These are phyloP conservation scores for Aleadryas rufinucha DNA, from an alignment of 2,113 vertebrate genomes.

Conservation along the genomic window DNA sequence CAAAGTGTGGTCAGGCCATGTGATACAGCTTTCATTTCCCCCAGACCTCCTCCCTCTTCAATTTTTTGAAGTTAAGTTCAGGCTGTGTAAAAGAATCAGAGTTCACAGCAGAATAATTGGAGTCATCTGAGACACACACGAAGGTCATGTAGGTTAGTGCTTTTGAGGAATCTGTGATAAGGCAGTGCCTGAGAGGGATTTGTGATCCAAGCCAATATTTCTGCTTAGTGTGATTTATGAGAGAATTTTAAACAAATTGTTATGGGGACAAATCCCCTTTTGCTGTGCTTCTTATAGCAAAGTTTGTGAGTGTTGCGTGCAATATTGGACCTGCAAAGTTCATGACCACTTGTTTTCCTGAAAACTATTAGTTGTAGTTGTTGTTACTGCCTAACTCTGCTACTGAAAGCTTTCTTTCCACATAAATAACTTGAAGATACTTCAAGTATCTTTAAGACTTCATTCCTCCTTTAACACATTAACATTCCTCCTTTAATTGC, in stretches of 20 bases:
- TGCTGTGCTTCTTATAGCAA: background rate
- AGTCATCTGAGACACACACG: conserved; percentile 5
- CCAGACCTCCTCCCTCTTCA: background rate
- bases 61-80: conserved; percentile 55
- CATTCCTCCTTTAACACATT: background rate
- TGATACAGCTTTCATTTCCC: conserved; percentile 43
- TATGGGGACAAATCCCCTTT: background rate
- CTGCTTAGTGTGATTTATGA: background rate
- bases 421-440: background rate
- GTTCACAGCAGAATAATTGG: conserved; percentile 42
- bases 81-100: conserved; percentile 38
- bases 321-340: background rate
- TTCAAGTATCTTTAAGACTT: background rate
- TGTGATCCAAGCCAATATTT: background rate
- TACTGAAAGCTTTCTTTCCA: background rate
- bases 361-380: background rate
- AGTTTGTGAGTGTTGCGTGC: background rate
- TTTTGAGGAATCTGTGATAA: conserved; percentile 32
- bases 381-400: background rate
- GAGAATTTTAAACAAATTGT: background rate
- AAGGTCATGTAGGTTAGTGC: conserved; percentile 12
- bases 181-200: background rate
- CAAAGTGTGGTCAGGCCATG: background rate
- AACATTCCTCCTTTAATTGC: background rate
- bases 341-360: background rate